Base-by-base conservation (phyloP, 2,797 vertebrate genomes). In the Spatula versicolor region DNA sequence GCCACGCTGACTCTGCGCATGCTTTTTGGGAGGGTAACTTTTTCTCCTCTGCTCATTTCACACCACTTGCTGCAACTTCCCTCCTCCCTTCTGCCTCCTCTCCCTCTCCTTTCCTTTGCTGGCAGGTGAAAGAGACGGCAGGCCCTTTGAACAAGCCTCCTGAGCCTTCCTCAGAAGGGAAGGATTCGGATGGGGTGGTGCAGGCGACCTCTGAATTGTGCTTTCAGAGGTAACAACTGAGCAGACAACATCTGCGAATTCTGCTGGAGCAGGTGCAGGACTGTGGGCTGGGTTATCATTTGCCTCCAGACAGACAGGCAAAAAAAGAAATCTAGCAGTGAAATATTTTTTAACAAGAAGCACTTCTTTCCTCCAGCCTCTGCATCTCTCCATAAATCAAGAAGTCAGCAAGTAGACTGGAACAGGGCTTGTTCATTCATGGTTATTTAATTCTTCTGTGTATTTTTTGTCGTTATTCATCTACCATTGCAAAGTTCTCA, bases 21-120 rank as follows among this genome's bases (percentile, higher is more conserved):
- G 1, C 14, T 68, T 95, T 91, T 81, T 62, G 79, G 88, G 92
- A 81, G 89, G 77, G 25, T 93, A 93, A 87, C 86, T 85, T 91
- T 83, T 77, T 48, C 67, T 92, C 84, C 41, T 78, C 64, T 59
- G 23, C 67, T 95, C 86, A 48, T 90, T 95, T 93, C 46, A 66
- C 74, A 91, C 45, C 41, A 14, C 80, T 94, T 4, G 0, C 60
- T 82, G 60, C 0, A 0, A 25, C 31, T 86, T 84, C 80, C 59
- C 84, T 88, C 76, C 82, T 90, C 25, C 35, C 5, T 68, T 86
- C 31, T 60, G 25, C 52, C 30, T 54, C 20, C 15, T 55, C 23
- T 92, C 46, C 71, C 43, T 63, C 62, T 64, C 46, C 66, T 52
- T 93, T 56, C n/a, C 37, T 85, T 90, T 14, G 6, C 81, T 48